Percentiles rank a stretch among this genome's conserved stretches.
phyloP scores from a whole-genome alignment of 2,888 invertebrate genomes.

The Dinocampus coccinellae region DNA sequence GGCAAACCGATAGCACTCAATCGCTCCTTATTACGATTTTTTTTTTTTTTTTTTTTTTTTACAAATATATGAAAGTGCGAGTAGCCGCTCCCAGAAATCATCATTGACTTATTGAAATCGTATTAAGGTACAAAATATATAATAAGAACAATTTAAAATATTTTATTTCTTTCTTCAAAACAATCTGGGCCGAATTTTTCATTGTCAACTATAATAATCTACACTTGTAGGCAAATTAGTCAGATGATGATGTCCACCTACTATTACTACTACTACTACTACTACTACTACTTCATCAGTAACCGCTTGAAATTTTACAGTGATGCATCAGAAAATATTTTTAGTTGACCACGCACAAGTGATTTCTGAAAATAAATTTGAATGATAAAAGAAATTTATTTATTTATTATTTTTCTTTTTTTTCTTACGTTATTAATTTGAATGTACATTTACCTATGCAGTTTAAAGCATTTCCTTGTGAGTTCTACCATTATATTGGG shows the following conservation, averaged over 20 bases:
- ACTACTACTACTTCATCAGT: background rate
- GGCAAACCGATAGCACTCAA: conserved; percentile 27
- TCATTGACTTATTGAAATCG: background rate
- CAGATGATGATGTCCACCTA: background rate
- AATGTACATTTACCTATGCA: background rate
- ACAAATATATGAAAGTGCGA: background rate
- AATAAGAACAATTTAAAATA: background rate
- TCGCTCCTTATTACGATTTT: conserved; percentile 7
- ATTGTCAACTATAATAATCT: conserved; percentile 1
- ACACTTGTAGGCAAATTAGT: background rate
- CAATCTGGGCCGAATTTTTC: background rate
- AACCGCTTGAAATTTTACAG: background rate
- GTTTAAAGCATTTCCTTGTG: conserved; percentile 4
- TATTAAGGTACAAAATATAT: background rate
- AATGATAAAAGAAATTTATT: background rate
- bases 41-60: too few species aligned
- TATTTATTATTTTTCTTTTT: background rate
- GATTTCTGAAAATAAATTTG: background rate
- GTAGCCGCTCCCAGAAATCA: conserved; percentile 16
- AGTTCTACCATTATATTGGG: background rate
- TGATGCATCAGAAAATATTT: conserved; percentile 4
- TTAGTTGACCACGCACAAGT: background rate
- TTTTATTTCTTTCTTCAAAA: background rate
- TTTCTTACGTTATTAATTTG: background rate
- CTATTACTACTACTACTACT: too few species aligned